phyloP scores from a whole-genome alignment of 2,888 invertebrate genomes.

The Lapara coniferarum region DNA sequence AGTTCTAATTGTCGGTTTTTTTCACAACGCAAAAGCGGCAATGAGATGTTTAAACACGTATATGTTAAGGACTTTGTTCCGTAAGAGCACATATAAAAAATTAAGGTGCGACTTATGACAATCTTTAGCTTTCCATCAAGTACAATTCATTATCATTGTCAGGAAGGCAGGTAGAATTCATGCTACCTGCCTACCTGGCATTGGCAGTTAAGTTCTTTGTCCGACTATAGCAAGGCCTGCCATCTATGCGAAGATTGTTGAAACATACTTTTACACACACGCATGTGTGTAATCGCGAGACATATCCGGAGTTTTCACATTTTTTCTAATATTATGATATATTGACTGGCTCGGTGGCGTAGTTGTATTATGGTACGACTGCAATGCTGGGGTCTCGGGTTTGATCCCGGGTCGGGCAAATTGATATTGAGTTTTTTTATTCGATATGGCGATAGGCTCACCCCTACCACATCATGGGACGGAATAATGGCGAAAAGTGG shows the following conservation, averaged over 20 bases:
- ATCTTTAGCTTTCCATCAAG: neutral
- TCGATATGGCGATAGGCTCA: too few relatives aligned
- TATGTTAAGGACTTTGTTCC: neutral
- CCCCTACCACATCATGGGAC: too few relatives aligned
- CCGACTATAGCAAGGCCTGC: neutral
- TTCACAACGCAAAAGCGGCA: constrained; percentile 30
- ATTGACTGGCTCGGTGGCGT: too few relatives aligned
- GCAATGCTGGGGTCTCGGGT: too few relatives aligned
- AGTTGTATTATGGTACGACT: too few relatives aligned
- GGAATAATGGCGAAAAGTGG: too few relatives aligned
- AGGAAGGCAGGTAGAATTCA: too few relatives aligned
- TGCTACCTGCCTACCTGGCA: too few relatives aligned
- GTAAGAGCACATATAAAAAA: neutral
- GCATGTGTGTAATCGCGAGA: constrained; percentile 14
- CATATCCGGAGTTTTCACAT: neutral
- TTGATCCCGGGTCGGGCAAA: too few relatives aligned
- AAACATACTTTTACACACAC: constrained; percentile 6
- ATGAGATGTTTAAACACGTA: constrained; percentile 29
- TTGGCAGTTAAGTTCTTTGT: neutral
- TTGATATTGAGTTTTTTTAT: too few relatives aligned
- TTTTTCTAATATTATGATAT: neutral
- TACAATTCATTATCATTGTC: too few relatives aligned
- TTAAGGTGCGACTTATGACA: neutral
- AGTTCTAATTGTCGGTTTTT: constrained; percentile 23
- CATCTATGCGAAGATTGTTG: constrained; percentile 19